Conservation (phyloP, 35 echinoderm and acorn worm genomes). For the Eucidaris tribuloides region DNA sequence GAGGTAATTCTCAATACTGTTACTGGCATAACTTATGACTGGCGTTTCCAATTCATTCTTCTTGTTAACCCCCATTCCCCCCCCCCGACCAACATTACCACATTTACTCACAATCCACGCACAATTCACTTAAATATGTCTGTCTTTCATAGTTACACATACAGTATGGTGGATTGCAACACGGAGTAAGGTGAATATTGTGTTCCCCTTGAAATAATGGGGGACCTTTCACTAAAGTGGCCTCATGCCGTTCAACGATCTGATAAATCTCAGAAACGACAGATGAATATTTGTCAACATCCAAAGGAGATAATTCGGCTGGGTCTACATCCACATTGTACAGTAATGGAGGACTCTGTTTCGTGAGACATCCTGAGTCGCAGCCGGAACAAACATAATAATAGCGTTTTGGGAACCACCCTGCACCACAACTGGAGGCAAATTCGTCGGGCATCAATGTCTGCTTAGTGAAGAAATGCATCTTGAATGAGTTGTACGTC, state of each 20-base stretch:
- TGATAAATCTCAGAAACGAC: constrained; percentile 33
- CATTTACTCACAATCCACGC: no score
- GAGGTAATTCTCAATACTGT: no score
- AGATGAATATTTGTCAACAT: background rate
- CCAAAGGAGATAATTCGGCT: constrained; percentile 58
- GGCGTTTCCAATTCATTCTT: no score
- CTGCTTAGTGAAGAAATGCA: constrained; percentile 1
- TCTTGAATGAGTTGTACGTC: constrained; percentile 47
- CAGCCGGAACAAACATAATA: background rate
- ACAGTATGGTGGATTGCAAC: constrained; percentile 97
- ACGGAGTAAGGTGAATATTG: constrained; percentile 27
- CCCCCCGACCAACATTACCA: no score
- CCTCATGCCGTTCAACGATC: constrained; percentile 25
- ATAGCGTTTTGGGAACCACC: background rate
- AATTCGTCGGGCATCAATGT: background rate
- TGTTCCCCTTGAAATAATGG: constrained; percentile 24
- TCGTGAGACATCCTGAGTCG: constrained; percentile 26
- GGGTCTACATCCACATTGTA: constrained; percentile 81
- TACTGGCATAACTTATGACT: no score
- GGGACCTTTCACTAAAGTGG: constrained; percentile 34
- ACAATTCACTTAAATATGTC: no score
- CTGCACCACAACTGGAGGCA: background rate
- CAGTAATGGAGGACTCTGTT: constrained; percentile 66
- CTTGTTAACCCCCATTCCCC: no score
- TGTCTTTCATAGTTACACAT: constrained; percentile 71